These are phyloP conservation scores for Microvelia longipes DNA, from an alignment of 1,140 invertebrate species.

Conservation along the genomic window DNA sequence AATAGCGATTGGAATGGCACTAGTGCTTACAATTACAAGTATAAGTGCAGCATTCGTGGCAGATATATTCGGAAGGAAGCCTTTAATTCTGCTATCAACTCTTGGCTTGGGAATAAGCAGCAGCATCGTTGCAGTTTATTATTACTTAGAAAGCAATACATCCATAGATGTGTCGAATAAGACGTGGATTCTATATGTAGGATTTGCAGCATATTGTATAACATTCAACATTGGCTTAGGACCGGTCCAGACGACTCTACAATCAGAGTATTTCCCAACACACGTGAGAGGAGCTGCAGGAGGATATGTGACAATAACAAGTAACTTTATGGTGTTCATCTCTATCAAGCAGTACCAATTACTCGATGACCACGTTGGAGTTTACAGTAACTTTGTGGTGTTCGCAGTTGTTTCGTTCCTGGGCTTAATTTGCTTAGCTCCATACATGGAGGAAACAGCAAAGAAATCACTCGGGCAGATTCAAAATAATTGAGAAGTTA, in stretches of 20 bases:
- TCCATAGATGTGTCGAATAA: neutral
- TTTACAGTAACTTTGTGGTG: neutral
- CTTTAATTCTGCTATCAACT: constrained; percentile 31
- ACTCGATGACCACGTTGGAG: neutral
- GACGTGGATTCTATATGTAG: neutral
- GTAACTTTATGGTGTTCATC: neutral
- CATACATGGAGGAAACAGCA: neutral
- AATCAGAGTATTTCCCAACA: neutral
- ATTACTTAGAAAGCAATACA: constrained; percentile 1
- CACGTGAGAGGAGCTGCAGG: neutral
- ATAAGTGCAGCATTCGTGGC: constrained; percentile 26
- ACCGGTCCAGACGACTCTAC: neutral
- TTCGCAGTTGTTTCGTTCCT: neutral
- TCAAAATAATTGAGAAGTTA: no score
- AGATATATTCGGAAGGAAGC: constrained; percentile 32
- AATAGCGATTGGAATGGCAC: neutral
- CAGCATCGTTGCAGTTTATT: constrained; percentile 11
- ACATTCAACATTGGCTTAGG: neutral
- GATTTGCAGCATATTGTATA: neutral
- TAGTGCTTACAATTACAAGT: constrained; percentile 22
- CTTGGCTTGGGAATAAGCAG: constrained; percentile 10
- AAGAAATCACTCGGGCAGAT: neutral
- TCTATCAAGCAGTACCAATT: neutral
- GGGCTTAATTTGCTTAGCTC: neutral
- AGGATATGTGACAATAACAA: neutral